These are phyloP conservation scores for Pseudeuparius sepicola DNA, from an alignment of 2,888 invertebrate species.

Conservation along the genomic window DNA sequence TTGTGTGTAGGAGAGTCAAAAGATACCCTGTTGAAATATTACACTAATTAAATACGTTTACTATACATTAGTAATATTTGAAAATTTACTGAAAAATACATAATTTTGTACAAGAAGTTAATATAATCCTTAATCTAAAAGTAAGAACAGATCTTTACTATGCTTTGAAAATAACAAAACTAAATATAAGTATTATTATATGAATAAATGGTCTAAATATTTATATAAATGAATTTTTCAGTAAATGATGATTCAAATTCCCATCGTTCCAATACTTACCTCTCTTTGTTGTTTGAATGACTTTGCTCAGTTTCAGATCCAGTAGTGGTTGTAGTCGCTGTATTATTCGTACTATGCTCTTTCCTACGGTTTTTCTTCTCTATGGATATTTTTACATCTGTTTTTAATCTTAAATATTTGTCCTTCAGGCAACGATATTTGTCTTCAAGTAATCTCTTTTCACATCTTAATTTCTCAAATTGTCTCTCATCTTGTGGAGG, in stretches of 20 bases:
- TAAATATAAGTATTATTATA: too few species aligned
- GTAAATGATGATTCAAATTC: too few species aligned
- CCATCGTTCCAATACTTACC: too few species aligned
- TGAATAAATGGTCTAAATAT: too few species aligned
- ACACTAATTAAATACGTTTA: not conserved
- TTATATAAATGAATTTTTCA: too few species aligned
- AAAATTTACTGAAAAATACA: too few species aligned
- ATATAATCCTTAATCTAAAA: too few species aligned
- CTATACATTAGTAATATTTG: too few species aligned
- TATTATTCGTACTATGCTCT: conserved; percentile 46
- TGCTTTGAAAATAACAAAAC: too few species aligned
- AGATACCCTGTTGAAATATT: conserved; percentile 21
- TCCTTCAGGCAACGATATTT: conserved; percentile 71
- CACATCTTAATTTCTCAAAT: conserved; percentile 58
- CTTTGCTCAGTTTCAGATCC: conserved; percentile 75
- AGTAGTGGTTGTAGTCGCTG: conserved; percentile 45
- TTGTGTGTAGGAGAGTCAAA: conserved; percentile 26
- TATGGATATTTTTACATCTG: conserved; percentile 66
- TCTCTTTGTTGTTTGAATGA: conserved; percentile 52
- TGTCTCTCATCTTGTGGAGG: conserved; percentile 30
- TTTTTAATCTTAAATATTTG: conserved; percentile 70
- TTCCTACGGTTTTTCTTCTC: conserved; percentile 62
- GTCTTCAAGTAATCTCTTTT: conserved; percentile 61
- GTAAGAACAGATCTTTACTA: too few species aligned
- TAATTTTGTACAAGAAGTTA: too few species aligned